phyloP scores from a whole-genome alignment of 2,113 vertebrate species.

The Mohoua ochrocephala region DNA sequence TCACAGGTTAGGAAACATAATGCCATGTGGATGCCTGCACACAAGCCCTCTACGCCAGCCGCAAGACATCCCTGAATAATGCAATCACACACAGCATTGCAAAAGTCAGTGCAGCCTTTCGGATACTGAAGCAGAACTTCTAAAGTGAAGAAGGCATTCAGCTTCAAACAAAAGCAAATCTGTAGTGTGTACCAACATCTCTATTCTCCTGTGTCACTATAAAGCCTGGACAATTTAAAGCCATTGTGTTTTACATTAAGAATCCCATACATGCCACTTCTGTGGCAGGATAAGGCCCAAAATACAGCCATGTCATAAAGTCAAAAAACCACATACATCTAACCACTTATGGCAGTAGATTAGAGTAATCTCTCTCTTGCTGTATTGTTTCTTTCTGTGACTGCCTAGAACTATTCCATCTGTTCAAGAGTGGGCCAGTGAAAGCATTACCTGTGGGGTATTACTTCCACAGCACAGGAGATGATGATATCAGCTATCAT shows the following conservation, averaged over 20 bases:
- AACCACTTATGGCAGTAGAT: neutral
- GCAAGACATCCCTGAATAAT: neutral
- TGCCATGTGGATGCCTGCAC: neutral
- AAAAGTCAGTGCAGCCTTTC: neutral
- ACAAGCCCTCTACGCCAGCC: neutral
- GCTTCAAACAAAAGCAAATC: neutral
- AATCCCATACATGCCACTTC: neutral
- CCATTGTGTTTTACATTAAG: neutral
- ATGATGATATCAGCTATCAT: fast-evolving
- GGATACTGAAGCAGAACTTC: neutral
- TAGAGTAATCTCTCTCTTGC: no score
- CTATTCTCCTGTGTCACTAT: neutral
- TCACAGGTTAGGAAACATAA: neutral
- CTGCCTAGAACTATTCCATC: neutral
- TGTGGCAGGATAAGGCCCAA: neutral
- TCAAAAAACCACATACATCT: neutral
- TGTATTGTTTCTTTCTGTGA: neutral
- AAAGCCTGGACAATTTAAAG: neutral
- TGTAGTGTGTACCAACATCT: neutral
- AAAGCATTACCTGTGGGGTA: neutral
- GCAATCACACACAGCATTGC: neutral
- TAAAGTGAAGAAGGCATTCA: neutral
- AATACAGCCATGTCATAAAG: neutral
- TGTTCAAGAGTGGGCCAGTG: neutral
- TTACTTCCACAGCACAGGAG: neutral